A percentile compares a stretch with the other conserved stretches of the same genome.
These are phyloP conservation scores for Fundulus diaphanus DNA, from an alignment of 2,797 vertebrate species.

Conservation along the genomic window DNA sequence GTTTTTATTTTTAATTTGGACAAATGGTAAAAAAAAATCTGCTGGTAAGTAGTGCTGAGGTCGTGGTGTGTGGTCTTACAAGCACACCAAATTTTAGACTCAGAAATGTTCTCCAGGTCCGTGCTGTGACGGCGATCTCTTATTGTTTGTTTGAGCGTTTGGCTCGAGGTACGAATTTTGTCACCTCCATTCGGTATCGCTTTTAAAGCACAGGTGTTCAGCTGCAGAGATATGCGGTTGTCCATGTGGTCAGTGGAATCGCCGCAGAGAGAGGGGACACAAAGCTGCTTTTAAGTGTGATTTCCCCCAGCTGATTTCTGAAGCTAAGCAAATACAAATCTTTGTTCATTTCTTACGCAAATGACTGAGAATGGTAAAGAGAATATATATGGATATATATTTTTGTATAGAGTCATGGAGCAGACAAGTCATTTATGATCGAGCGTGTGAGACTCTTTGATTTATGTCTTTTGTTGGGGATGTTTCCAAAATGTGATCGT, in stretches of 20 bases:
- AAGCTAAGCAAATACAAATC: constrained; percentile 29
- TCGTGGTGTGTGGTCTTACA: constrained; percentile 55
- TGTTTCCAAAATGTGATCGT: constrained; percentile 28
- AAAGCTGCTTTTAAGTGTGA: constrained; percentile 27
- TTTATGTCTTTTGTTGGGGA: constrained; percentile 22
- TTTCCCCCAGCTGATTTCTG: constrained; percentile 37
- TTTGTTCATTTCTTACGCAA: constrained; percentile 26
- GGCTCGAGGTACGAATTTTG: constrained; percentile 39
- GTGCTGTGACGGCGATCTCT: constrained; percentile 31
- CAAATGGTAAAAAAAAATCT: constrained; percentile 45
- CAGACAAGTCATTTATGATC: constrained; percentile 13
- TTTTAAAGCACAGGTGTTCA: constrained; percentile 45
- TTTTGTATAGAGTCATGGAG: constrained; percentile 56
- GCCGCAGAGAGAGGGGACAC: constrained; percentile 22
- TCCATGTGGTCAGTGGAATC: constrained; percentile 11
- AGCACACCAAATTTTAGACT: constrained; percentile 22
- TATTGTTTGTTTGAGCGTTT: constrained; percentile 15
- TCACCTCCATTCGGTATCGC: constrained; percentile 26
- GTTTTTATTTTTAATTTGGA: constrained; percentile 54
- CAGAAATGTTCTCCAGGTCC: constrained; percentile 11
- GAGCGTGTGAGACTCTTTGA: constrained; percentile 20
- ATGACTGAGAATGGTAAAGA: constrained; percentile 44
- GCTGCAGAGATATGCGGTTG: constrained; percentile 27
- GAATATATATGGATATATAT: constrained; percentile 30
- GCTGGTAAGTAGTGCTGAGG: constrained; percentile 48